Evolutionary conservation across 23 tunicate genomes (phyloP).

Genomic region (Trididemnum miniatum): DNA sequence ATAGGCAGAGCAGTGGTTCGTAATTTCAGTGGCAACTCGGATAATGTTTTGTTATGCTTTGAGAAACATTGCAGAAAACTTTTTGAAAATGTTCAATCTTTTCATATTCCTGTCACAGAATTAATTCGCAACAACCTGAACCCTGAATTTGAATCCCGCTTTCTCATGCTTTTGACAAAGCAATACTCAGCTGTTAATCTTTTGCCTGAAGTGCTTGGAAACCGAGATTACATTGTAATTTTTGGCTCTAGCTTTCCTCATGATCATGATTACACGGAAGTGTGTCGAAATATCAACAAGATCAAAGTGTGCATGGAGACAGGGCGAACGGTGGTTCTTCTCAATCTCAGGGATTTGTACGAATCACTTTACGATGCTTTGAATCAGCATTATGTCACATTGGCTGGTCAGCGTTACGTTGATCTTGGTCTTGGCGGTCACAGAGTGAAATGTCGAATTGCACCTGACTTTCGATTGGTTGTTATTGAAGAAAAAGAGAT

Average conservation of each 20-base stretch:
- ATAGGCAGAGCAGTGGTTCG: constrained; percentile 42
- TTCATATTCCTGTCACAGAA: constrained; percentile 18
- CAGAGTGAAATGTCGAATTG: constrained; percentile 83
- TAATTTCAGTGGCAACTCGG: constrained; percentile 57
- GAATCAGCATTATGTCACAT: constrained; percentile 48
- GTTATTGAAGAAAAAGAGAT: constrained; percentile 75
- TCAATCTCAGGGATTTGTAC: constrained; percentile 29
- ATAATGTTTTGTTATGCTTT: constrained; percentile 32
- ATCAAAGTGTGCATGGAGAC: constrained; percentile 88
- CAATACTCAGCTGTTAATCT: constrained; percentile 70
- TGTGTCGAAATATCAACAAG: constrained; percentile 79
- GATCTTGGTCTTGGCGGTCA: constrained; percentile 91
- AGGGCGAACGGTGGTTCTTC: constrained; percentile 66
- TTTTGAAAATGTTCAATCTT: not conserved
- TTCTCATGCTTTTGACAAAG: constrained; percentile 68
- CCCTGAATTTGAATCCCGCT: constrained; percentile 59
- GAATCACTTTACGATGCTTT: constrained; percentile 53
- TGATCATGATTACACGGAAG: constrained; percentile 70
- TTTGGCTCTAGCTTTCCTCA: constrained; percentile 91
- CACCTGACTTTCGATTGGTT: constrained; percentile 58
- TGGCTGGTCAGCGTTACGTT: constrained; percentile 53
- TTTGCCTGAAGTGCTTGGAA: constrained; percentile 36
- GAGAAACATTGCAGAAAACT: constrained; percentile 7
- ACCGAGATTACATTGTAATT: constrained; percentile 40
- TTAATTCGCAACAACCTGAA: constrained; percentile 55